Evolutionary conservation across 2,888 invertebrate species (phyloP).

Genomic region (Acronicta aceris): DNA sequence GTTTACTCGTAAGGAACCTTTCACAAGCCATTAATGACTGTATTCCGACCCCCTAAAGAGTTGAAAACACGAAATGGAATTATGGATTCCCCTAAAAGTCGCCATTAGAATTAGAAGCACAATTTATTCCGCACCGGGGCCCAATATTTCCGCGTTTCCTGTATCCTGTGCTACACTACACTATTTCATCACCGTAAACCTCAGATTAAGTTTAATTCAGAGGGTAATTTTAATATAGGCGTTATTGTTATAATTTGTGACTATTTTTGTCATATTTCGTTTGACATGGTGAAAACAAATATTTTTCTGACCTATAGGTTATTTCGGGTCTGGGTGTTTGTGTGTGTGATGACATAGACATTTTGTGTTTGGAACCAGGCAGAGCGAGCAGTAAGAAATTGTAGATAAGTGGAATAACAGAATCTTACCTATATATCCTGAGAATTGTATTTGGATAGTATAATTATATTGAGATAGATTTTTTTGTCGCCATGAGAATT

Average conservation of each 20-base stretch:
- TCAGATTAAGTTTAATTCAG: conserved; percentile 22
- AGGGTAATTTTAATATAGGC: conserved; percentile 27
- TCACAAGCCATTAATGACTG: conserved; percentile 85
- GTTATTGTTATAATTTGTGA: conserved; percentile 32
- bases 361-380: too few relatives aligned
- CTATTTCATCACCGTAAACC: conserved; percentile 35
- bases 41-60: conserved; percentile 84
- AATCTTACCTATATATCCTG: too few relatives aligned
- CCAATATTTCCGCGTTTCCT: conserved; percentile 68
- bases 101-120: conserved; percentile 83
- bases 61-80: conserved; percentile 87
- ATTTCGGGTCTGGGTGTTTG: too few relatives aligned
- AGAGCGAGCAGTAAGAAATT: too few relatives aligned
- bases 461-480: too few relatives aligned
- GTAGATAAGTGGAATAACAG: too few relatives aligned
- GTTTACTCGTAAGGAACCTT: conserved; percentile 80
- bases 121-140: conserved; percentile 79
- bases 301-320: not conserved
- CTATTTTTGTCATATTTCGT: not conserved
- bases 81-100: conserved; percentile 86
- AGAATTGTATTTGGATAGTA: too few relatives aligned
- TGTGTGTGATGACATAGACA: too few relatives aligned
- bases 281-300: conserved; percentile 3
- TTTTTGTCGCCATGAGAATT: too few relatives aligned
- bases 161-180: conserved; percentile 41